Conservation (phyloP, 1,140 invertebrate species). For the Charaxes varanes region DNA sequence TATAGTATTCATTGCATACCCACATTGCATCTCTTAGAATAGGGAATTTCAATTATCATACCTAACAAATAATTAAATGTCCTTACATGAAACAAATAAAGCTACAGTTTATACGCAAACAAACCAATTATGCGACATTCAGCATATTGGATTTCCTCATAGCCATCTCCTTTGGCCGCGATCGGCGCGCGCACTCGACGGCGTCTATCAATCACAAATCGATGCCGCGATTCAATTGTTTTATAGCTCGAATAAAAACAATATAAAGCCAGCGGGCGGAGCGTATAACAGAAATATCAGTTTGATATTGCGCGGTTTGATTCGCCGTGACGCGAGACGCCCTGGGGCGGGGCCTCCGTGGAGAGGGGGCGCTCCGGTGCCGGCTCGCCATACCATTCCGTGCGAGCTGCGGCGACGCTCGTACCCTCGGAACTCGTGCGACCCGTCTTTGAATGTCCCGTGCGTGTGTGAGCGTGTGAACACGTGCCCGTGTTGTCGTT, state of each 20-base stretch:
- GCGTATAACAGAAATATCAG: conserved; percentile 60
- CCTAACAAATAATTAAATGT: too few relatives aligned
- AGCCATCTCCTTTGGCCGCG: too few relatives aligned
- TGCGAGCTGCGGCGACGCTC: conserved; percentile 38
- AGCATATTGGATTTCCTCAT: background rate
- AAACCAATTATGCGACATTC: background rate
- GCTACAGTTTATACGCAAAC: too few relatives aligned
- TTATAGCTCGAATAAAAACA: conserved; percentile 67
- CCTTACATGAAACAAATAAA: too few relatives aligned
- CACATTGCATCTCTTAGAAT: too few relatives aligned
- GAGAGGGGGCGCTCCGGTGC: conserved; percentile 31
- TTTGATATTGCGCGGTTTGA: conserved; percentile 64
- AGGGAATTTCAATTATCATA: too few relatives aligned
- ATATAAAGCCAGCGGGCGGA: conserved; percentile 57
- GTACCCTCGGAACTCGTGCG: conserved; percentile 17
- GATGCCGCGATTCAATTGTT: conserved; percentile 46
- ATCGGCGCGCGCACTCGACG: background rate
- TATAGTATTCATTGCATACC: too few relatives aligned
- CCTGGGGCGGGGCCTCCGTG: conserved; percentile 53
- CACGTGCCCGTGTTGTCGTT: conserved; percentile 44
- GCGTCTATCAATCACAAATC: conserved; percentile 21
- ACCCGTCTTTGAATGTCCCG: conserved; percentile 31
- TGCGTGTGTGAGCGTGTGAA: conserved; percentile 41
- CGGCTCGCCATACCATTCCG: conserved; percentile 41
- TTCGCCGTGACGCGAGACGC: conserved; percentile 63